Evolutionary conservation across 2,888 invertebrate genomes (phyloP).

Genomic region (Coenonympha glycerion): DNA sequence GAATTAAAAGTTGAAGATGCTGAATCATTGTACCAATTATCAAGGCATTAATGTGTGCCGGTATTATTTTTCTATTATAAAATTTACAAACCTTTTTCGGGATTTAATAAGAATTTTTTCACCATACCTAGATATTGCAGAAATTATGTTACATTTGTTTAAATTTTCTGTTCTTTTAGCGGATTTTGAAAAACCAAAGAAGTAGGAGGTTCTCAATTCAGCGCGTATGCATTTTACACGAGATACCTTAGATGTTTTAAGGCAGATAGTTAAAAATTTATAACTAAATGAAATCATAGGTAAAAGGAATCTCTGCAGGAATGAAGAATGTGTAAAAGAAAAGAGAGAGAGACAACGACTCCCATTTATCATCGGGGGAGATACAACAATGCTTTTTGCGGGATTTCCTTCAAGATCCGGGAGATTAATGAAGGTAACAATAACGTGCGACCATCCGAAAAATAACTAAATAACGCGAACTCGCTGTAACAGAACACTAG

Average conservation of each 20-base stretch:
- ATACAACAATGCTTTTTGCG: slow-evolving; percentile 65
- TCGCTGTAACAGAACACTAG: no score
- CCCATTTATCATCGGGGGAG: slow-evolving; percentile 68
- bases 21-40: background rate
- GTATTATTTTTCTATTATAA: background rate
- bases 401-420: slow-evolving; percentile 68
- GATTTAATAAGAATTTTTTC: background rate
- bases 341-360: slow-evolving; percentile 30
- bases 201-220: no score
- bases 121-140: background rate
- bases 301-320: background rate
- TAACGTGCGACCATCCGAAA: slow-evolving; percentile 63
- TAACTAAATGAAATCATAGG: no score
- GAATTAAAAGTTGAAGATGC: slow-evolving; percentile 6
- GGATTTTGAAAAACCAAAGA: no score
- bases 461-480: slow-evolving; percentile 69
- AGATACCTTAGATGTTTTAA: no score
- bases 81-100: no score
- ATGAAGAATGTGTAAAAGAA: slow-evolving; percentile 29
- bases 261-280: no score
- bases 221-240: no score
- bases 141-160: no score
- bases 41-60: background rate
- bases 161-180: no score
- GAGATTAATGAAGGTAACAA: slow-evolving; percentile 70